These are phyloP conservation scores for Rhodeus uyekii DNA, from an alignment of 2,797 vertebrate genomes.

Conservation along the genomic window DNA sequence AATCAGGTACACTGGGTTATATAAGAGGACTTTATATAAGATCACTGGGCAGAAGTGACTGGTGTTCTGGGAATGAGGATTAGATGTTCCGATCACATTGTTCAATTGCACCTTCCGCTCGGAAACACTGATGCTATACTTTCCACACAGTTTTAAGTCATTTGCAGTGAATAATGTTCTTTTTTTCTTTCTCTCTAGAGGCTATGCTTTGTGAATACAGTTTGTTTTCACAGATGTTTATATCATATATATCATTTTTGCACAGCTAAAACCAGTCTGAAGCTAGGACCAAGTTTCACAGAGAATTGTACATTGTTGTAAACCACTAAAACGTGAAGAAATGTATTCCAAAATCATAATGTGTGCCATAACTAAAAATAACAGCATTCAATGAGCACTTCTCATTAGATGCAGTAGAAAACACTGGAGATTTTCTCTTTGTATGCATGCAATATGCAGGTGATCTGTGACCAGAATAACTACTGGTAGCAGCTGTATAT, in stretches of 20 bases:
- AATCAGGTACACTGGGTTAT: conserved; percentile 55
- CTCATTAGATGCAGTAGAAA: background rate
- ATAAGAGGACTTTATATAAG: conserved; percentile 64
- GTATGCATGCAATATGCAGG: background rate
- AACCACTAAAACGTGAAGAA: background rate
- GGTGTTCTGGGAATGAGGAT: conserved; percentile 24
- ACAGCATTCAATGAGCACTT: background rate
- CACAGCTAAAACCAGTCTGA: background rate
- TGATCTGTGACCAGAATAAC: conserved; percentile 35
- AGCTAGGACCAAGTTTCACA: background rate
- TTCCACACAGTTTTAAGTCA: background rate
- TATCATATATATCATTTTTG: background rate
- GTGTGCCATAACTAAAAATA: background rate
- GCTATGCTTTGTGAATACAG: background rate
- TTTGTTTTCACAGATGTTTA: background rate
- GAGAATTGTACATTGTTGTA: background rate
- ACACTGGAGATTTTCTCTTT: background rate
- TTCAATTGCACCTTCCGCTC: background rate
- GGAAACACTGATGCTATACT: background rate
- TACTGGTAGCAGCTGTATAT: background rate
- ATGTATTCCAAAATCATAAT: background rate
- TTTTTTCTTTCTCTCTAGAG: background rate
- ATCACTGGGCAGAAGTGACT: conserved; percentile 47
- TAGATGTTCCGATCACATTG: background rate
- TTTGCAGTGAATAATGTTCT: background rate